A percentile compares a stretch with the other conserved stretches of the same genome.
Evolutionary conservation across 2,113 vertebrate genomes (phyloP).

Genomic region (Sinocyclocheilus rhinocerous): DNA sequence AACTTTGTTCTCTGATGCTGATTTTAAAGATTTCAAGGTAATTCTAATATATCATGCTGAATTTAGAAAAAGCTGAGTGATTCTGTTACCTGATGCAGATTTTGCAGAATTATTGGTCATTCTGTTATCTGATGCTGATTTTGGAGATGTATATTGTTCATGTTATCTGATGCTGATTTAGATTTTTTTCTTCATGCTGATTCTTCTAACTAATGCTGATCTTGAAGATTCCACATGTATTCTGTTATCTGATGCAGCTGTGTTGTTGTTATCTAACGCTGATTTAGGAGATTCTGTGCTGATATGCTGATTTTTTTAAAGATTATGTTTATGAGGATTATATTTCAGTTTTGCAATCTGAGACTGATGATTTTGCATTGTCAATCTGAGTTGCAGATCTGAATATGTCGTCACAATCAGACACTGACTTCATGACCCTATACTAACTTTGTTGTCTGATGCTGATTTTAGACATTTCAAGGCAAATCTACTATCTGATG

Average conservation of each 20-base stretch:
- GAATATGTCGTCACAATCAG: background rate
- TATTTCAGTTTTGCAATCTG: background rate
- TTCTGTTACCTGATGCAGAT: background rate
- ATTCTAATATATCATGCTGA: background rate
- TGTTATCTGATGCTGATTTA: too few relatives aligned
- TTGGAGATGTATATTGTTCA: background rate
- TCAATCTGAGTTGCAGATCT: too few relatives aligned
- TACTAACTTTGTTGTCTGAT: background rate
- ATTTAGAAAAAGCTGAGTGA: background rate
- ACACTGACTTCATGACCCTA: background rate
- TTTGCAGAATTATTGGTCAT: background rate
- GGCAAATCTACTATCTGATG: background rate
- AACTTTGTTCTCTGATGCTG: background rate
- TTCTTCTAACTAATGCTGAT: too few relatives aligned
- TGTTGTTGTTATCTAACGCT: too few relatives aligned
- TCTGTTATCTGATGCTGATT: background rate
- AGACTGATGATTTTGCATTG: background rate
- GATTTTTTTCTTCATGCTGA: too few relatives aligned
- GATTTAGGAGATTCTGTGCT: too few relatives aligned
- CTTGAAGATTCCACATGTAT: too few relatives aligned
- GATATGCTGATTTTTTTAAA: too few relatives aligned
- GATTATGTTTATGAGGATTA: too few relatives aligned
- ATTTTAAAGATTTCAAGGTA: too few relatives aligned
- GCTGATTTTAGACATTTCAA: background rate
- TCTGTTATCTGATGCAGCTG: too few relatives aligned